phyloP scores from a whole-genome alignment of 2,113 vertebrate genomes.

The Malaclemys terrapin region DNA sequence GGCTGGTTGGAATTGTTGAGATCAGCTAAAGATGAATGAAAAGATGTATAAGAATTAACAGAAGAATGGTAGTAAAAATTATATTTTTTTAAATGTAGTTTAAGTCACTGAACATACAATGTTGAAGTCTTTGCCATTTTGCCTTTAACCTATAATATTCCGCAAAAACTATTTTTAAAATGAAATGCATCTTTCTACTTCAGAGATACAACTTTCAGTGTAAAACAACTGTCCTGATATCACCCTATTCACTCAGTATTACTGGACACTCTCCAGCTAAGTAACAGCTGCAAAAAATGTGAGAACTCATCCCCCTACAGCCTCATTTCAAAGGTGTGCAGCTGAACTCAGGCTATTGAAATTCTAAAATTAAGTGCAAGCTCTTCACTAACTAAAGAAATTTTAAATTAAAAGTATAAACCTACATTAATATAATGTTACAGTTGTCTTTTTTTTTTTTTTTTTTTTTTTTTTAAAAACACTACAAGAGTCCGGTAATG shows the following conservation, averaged over 20 bases:
- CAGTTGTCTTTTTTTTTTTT: background rate
- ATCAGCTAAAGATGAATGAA: constrained; percentile 86
- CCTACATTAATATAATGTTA: background rate
- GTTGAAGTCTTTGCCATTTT: background rate
- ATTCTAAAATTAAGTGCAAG: background rate
- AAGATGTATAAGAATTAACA: background rate
- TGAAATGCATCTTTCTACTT: background rate
- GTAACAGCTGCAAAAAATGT: background rate
- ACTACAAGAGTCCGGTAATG: background rate
- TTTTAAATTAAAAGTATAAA: background rate
- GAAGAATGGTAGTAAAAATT: background rate
- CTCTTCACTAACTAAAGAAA: background rate
- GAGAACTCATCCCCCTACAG: background rate
- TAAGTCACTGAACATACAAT: background rate
- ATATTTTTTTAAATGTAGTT: background rate
- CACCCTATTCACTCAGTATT: background rate
- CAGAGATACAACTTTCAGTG: background rate
- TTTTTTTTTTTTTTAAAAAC: too few species aligned
- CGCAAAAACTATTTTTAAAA: background rate
- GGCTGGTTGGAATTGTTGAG: constrained; percentile 95
- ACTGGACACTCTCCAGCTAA: background rate
- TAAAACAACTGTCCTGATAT: background rate
- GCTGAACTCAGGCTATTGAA: background rate
- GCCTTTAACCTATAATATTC: background rate
- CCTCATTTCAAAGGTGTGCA: background rate